phyloP scores from a whole-genome alignment of 1,140 invertebrate genomes.

The Gryllus bimaculatus region DNA sequence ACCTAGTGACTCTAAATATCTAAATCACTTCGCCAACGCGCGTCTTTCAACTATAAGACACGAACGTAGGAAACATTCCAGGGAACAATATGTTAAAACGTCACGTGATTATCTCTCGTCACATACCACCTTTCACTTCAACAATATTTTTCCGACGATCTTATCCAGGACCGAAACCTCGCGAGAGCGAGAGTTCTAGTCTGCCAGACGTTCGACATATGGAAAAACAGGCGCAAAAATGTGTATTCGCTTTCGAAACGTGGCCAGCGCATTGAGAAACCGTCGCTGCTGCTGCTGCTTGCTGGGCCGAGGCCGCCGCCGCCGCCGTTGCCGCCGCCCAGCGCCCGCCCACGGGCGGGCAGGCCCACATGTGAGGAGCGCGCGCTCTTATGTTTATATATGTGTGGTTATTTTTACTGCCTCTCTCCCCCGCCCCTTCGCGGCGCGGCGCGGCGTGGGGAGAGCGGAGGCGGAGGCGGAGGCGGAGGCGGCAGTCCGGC shows the following conservation, averaged over 20 bases:
- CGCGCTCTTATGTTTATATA: conserved; percentile 16
- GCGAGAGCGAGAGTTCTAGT: too few species aligned
- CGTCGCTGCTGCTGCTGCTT: background rate
- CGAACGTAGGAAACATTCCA: too few species aligned
- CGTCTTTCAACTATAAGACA: too few species aligned
- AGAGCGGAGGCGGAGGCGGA: background rate
- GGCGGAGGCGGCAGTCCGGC: background rate
- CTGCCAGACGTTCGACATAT: too few species aligned
- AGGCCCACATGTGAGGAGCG: conserved; percentile 14
- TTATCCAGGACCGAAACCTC: too few species aligned
- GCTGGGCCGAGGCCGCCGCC: background rate
- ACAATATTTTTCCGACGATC: too few species aligned
- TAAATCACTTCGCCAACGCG: too few species aligned
- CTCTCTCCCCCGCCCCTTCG: background rate
- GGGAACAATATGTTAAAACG: too few species aligned
- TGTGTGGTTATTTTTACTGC: conserved; percentile 20
- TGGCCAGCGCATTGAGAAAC: background rate
- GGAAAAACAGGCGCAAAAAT: background rate
- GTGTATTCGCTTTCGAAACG: background rate
- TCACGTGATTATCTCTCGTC: too few species aligned
- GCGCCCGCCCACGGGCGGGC: background rate
- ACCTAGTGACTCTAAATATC: too few species aligned
- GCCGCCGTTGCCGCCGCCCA: too few species aligned
- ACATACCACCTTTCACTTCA: too few species aligned
- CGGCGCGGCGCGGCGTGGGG: background rate